Conservation (phyloP, 2,888 invertebrate genomes). For the Plagodis pulveraria region DNA sequence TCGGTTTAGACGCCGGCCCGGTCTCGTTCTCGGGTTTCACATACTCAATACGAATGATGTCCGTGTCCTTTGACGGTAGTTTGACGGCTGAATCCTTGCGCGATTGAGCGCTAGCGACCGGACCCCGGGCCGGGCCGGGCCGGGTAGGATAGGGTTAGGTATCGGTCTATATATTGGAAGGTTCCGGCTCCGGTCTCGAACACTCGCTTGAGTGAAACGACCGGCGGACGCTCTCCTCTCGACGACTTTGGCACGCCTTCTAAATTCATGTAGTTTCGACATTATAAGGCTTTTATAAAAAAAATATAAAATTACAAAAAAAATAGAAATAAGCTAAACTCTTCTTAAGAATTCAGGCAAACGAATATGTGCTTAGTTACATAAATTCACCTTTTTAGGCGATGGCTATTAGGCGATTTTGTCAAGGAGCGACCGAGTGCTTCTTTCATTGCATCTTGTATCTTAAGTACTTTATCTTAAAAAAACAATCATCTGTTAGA, state of each 20-base stretch:
- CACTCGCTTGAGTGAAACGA: constrained; percentile 13
- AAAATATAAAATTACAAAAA: constrained; percentile 26
- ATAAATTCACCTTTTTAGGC: constrained; percentile 26
- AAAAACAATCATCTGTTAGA: not conserved
- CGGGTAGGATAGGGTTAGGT: constrained; percentile 21
- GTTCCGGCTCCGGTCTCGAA: constrained; percentile 1
- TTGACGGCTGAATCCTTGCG: constrained; percentile 1
- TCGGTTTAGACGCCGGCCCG: constrained; percentile 11
- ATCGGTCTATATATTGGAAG: not conserved
- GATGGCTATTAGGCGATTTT: not conserved
- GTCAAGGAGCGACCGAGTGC: not conserved
- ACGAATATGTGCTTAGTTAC: constrained; percentile 14
- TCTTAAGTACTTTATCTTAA: not conserved
- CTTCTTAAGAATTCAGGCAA: constrained; percentile 12
- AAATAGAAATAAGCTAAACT: constrained; percentile 19
- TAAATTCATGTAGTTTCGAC: constrained; percentile 25
- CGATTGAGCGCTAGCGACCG: constrained; percentile 6
- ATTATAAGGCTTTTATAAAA: constrained; percentile 30
- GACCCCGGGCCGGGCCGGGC: constrained; percentile 18
- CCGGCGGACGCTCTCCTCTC: constrained; percentile 9
- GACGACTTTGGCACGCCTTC: constrained; percentile 20
- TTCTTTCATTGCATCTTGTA: not conserved
- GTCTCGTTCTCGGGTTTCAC: not conserved
- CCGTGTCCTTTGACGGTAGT: not conserved
- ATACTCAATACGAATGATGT: no score